Evolutionary conservation across 1,140 invertebrate genomes (phyloP), one percentile per base, ranked within the genome.

Genomic region (Scaptomyza graminum): DNA sequence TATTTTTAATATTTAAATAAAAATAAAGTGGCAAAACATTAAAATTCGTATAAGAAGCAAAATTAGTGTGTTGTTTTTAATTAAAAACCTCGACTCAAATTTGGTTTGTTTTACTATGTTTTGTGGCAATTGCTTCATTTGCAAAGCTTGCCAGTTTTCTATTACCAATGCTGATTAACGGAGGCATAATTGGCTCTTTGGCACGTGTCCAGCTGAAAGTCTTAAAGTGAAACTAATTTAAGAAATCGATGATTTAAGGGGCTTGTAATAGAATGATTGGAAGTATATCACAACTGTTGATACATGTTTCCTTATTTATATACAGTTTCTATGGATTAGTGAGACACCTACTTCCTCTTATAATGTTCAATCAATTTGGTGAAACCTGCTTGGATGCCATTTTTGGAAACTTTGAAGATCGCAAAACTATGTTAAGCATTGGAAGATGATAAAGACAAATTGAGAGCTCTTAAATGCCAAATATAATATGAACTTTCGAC

Each of bases 81-180:
- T n/a, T n/a, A n/a, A n/a, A n/a, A n/a, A n/a, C n/a, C 18, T 22
- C 0, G 18, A 22, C 18, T 22, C 18, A 3, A 22, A 22, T 22
- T 22, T 22, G 18, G 1, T 22, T 22, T 22, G 18, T 22, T 22
- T 22, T 22, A 22, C 18, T 22, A 22, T 22, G 9, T 50, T 50
- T 22, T 50, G 22, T 47, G 0, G 11, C 16, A 41, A 39, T 18
- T 37, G 34, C 28, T 16, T 9, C 0, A 9, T 2, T 16, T 41
- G 11, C 34, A 41, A 43, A 43, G 12, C 16, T 18, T 51, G 54
- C 34, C 41, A 68, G 55, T 61, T 72, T 67, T 39, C 62, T 57
- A 59, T 71, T 65, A 41, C 39, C 16, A 12, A 4, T 16, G 51
- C 31, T 37, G 11, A 54, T 43, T 43, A 16, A 2, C 1, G 3